These are phyloP conservation scores for Proterorhinus semilunaris DNA, from an alignment of 2,113 vertebrate species.

Conservation along the genomic window DNA sequence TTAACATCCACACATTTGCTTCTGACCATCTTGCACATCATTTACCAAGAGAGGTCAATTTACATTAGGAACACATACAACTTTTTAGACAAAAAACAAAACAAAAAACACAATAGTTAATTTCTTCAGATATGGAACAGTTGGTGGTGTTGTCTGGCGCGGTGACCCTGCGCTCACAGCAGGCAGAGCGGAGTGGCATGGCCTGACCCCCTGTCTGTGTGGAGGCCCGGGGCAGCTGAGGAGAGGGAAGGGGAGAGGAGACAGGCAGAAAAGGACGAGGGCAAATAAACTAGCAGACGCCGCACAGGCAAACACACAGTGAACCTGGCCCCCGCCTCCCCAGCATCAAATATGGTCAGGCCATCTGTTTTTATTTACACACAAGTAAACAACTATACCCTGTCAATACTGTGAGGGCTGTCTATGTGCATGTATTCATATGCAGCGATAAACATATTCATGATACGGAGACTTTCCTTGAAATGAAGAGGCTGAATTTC, in stretches of 20 bases:
- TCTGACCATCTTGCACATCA: constrained; percentile 26
- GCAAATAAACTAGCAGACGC: constrained; percentile 67
- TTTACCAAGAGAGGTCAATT: constrained; percentile 42
- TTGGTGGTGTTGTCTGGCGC: constrained; percentile 73
- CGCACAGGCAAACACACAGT: constrained; percentile 63
- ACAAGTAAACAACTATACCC: constrained; percentile 69
- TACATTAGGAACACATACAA: constrained; percentile 52
- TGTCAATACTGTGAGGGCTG: constrained; percentile 60
- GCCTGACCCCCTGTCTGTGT: constrained; percentile 74
- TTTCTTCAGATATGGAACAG: constrained; percentile 74
- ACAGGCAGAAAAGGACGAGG: constrained; percentile 71
- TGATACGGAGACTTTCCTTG: background rate
- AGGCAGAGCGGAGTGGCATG: constrained; percentile 70
- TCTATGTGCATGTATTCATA: constrained; percentile 49
- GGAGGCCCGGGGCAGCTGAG: constrained; percentile 65
- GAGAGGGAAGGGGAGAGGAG: constrained; percentile 61
- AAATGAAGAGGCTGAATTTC: background rate
- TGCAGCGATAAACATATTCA: constrained; percentile 36
- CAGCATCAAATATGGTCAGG: constrained; percentile 68
- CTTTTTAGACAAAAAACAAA: constrained; percentile 54
- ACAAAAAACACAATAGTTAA: constrained; percentile 62
- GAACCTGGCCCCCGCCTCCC: constrained; percentile 41
- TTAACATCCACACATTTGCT: constrained; percentile 7
- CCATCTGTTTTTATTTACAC: constrained; percentile 71
- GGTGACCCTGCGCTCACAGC: constrained; percentile 71